These are phyloP conservation scores for Drosophila mayaguana DNA, from an alignment of 2,888 invertebrate genomes.

Conservation along the genomic window DNA sequence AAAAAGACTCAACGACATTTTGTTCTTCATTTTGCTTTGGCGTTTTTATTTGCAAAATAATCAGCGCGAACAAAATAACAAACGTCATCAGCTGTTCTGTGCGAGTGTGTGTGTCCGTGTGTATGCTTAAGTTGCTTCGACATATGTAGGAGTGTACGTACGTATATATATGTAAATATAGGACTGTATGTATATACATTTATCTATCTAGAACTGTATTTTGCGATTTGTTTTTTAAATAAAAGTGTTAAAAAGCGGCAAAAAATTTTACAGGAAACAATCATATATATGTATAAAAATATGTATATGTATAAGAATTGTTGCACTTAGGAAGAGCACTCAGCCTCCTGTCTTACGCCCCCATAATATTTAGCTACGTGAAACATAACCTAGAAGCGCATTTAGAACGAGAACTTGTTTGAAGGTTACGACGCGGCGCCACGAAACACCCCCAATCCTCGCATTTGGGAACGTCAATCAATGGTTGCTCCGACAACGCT, in stretches of 20 bases:
- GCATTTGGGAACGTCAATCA: conserved; percentile 27
- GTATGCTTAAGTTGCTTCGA: conserved; percentile 38
- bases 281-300: conserved; percentile 8
- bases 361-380: neutral
- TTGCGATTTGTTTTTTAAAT: conserved; percentile 13
- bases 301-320: conserved; percentile 32
- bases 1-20: conserved; percentile 16
- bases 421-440: conserved; percentile 70
- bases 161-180: conserved; percentile 6
- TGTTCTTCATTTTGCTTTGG: conserved; percentile 38
- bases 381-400: conserved; percentile 67
- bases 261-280: conserved; percentile 1
- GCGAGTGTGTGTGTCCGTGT: conserved; percentile 39
- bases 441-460: conserved; percentile 31
- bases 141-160: conserved; percentile 6
- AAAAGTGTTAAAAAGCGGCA: neutral
- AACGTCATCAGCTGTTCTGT: conserved; percentile 74
- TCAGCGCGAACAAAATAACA: conserved; percentile 71
- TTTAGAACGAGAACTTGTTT: conserved; percentile 60
- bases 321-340: conserved; percentile 37
- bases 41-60: conserved; percentile 48
- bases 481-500: conserved; percentile 39
- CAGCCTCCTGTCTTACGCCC: neutral
- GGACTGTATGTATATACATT: conserved; percentile 3
- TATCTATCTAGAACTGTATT: conserved; percentile 6